Conservation (phyloP, 2,113 vertebrate genomes). For the Nipponia nippon region DNA sequence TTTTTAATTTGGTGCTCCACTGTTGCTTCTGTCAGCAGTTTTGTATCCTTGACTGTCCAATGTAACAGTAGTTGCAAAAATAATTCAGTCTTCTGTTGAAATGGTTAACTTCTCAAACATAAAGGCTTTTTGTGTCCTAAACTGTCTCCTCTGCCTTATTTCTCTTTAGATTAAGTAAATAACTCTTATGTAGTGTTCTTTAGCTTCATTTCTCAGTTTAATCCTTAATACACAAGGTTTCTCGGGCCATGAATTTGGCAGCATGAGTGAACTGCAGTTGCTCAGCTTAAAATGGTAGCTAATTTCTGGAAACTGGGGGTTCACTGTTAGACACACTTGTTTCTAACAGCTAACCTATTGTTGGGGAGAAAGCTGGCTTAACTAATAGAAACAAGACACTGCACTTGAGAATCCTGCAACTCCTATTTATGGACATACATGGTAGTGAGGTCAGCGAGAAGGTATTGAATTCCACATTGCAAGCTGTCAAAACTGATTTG, state of each 20-base stretch:
- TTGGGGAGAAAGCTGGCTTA: background rate
- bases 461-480: background rate
- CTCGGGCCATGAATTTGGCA: background rate
- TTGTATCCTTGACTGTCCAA: slow-evolving; percentile 67
- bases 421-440: background rate
- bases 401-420: background rate
- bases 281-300: background rate
- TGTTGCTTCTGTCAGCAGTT: slow-evolving; percentile 73
- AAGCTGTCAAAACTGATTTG: slow-evolving; percentile 4
- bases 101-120: slow-evolving; percentile 69
- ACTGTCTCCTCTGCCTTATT: slow-evolving; percentile 60
- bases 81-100: slow-evolving; percentile 63
- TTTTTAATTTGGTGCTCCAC: slow-evolving; percentile 71
- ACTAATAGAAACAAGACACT: background rate
- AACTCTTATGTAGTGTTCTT: background rate
- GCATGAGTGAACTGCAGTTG: background rate
- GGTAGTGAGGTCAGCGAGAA: background rate
- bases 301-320: background rate
- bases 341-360: background rate
- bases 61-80: slow-evolving; percentile 69
- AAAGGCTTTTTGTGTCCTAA: slow-evolving; percentile 70
- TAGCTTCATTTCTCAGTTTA: background rate
- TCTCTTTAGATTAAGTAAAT: background rate
- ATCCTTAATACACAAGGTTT: background rate
- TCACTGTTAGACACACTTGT: background rate